Evolutionary conservation across 1,140 invertebrate genomes (phyloP), one percentile per base, ranked within the genome.

Genomic region (Tyrophagus putrescentiae): DNA sequence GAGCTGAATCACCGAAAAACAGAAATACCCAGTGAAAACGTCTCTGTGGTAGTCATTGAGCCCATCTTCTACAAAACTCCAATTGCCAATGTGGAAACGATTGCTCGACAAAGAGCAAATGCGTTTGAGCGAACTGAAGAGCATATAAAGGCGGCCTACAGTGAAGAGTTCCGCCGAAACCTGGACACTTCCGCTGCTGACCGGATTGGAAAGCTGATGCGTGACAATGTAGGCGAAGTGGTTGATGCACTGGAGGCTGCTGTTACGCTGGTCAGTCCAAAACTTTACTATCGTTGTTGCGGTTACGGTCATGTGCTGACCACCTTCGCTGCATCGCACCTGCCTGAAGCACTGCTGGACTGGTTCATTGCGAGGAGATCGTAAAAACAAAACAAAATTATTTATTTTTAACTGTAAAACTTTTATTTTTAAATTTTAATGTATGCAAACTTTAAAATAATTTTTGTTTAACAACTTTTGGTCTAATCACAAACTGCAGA

Each of bases 1-100:
- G 77, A 78, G 67, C 73, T 78, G 73, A 70, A 69, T 58, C 75
- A 76, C 57, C 77, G 72, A 71, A 70, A 68, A 7, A n/a, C n/a
- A n/a, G n/a, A n/a, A n/a, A n/a, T n/a, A n/a, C n/a, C n/a, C n/a
- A n/a, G n/a, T n/a, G n/a, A n/a, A n/a, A 71, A 68, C n/a, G 71
- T 78, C 16, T 65, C 68, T 52, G 75, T 77, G 1, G 68, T 73
- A 16, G 69, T 71, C 0, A 72, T 78, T 21, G 75, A 78, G 65
- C 76, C 76, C 4, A 39, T 29, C 27, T 29, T 61, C 23, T 61
- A 61, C 42, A 7, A 21, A 11, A 61, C 60, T 28, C 5, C 33
- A 29, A 61, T 61, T n/a, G 42, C 25, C 28, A 34, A 61, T 57
- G 28, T 7, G 27, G 27, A 61, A n/a, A 23, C 6, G 25, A 56